These are phyloP conservation scores for Drosophila phalerata DNA, from an alignment of 2,888 invertebrate species.

Conservation along the genomic window DNA sequence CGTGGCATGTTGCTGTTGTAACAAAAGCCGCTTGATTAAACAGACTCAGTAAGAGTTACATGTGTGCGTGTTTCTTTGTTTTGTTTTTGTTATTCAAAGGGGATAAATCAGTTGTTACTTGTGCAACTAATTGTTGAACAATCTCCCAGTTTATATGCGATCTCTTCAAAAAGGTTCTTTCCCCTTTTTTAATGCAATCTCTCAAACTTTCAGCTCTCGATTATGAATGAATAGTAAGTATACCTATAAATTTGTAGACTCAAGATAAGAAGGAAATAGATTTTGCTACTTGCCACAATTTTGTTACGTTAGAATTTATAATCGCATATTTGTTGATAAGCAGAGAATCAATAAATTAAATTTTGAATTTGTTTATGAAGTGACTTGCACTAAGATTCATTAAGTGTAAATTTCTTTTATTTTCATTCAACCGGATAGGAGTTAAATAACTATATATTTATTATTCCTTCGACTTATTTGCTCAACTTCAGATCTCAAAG, in stretches of 20 bases:
- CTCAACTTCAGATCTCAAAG: conserved; percentile 6
- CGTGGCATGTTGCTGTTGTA: conserved; percentile 25
- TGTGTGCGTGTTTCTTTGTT: not conserved
- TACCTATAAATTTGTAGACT: conserved; percentile 1
- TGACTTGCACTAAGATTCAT: not conserved
- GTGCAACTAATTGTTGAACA: conserved; percentile 10
- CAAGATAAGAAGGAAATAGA: not conserved
- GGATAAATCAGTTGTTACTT: not conserved
- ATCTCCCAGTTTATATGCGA: conserved; percentile 1
- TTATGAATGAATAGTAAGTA: conserved; percentile 5
- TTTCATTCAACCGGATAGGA: too few relatives aligned
- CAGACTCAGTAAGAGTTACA: conserved; percentile 21
- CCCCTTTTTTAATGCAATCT: conserved; percentile 7
- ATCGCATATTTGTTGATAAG: conserved; percentile 5
- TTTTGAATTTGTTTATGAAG: conserved; percentile 3
- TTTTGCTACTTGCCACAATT: not conserved
- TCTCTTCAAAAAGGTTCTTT: conserved; percentile 2
- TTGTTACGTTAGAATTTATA: not conserved
- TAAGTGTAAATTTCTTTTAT: too few relatives aligned
- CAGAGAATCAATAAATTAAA: conserved; percentile 6
- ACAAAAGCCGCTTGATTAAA: conserved; percentile 75
- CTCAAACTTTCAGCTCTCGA: not conserved
- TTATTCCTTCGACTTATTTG: conserved; percentile 2
- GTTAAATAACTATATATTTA: not conserved
- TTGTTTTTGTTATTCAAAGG: not conserved